phyloP scores from a whole-genome alignment of 2,113 vertebrate species.

The Gracilinanus agilis region DNA sequence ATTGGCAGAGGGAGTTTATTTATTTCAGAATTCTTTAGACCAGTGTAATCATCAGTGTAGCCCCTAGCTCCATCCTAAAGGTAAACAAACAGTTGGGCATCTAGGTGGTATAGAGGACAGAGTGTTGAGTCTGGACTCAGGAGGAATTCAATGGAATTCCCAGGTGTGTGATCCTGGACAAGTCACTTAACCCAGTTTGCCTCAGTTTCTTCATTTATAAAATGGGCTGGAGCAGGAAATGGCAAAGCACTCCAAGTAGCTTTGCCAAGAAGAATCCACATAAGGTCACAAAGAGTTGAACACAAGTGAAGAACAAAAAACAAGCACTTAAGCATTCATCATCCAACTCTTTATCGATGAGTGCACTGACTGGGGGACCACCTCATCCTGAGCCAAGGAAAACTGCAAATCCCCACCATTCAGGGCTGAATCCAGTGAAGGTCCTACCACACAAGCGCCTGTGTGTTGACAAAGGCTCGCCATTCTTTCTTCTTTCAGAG shows the following conservation, averaged over 20 bases:
- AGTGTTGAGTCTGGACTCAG: too few relatives aligned
- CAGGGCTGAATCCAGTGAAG: background rate
- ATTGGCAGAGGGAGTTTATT: background rate
- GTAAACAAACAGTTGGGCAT: background rate
- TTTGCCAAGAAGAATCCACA: too few relatives aligned
- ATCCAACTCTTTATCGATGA: background rate
- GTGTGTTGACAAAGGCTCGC: background rate
- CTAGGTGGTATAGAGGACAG: too few relatives aligned
- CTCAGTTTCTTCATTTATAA: too few relatives aligned
- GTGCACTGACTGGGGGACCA: background rate
- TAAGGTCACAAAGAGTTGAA: too few relatives aligned
- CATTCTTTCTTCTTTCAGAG: constrained; percentile 3
- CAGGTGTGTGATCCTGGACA: too few relatives aligned
- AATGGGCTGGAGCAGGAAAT: too few relatives aligned
- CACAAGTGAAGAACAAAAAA: too few relatives aligned
- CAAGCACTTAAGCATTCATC: background rate
- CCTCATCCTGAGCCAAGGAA: background rate
- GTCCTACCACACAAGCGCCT: background rate
- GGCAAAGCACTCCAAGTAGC: too few relatives aligned
- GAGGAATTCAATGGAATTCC: too few relatives aligned
- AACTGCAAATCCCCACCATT: background rate
- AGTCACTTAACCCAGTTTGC: too few relatives aligned
- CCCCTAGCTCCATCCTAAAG: background rate
- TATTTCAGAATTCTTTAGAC: background rate
- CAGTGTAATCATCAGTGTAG: background rate